Conservation (phyloP, 2,888 invertebrate species). For the Apotomis betuletana region DNA sequence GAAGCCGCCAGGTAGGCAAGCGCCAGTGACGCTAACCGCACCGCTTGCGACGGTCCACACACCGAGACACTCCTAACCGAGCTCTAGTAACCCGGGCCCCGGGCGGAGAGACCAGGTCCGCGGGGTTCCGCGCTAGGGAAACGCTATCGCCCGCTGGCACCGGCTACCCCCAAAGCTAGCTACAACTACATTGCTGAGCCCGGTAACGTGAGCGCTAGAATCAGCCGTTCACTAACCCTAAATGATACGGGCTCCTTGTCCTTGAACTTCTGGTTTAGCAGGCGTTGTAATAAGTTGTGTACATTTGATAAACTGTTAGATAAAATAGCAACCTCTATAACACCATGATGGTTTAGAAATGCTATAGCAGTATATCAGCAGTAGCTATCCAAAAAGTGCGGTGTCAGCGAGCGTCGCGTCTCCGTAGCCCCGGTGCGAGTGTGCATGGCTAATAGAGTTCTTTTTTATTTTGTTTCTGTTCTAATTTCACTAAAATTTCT, state of each 20-base stretch:
- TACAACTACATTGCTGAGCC: neutral
- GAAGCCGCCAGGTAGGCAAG: constrained; percentile 86
- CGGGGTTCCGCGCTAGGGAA: constrained; percentile 8
- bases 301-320: too few relatives aligned
- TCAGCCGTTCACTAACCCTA: neutral
- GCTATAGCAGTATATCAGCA: neutral
- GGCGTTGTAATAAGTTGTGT: too few relatives aligned
- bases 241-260: too few relatives aligned
- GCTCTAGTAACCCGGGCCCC: constrained; percentile 25
- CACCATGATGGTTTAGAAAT: neutral
- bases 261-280: too few relatives aligned
- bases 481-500: constrained; percentile 71
- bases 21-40: constrained; percentile 65
- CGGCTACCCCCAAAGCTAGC: neutral
- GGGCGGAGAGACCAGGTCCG: constrained; percentile 39
- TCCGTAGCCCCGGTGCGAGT: constrained; percentile 62
- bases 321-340: too few relatives aligned
- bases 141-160: constrained; percentile 10
- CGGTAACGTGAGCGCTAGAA: too few relatives aligned
- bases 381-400: neutral
- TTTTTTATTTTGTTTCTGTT: constrained; percentile 54
- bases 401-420: constrained; percentile 19
- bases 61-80: constrained; percentile 17
- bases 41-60: constrained; percentile 48
- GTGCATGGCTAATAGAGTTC: constrained; percentile 71